Percentiles rank a stretch among this genome's conserved stretches.
Conservation (phyloP, 2,113 vertebrate species). For the Bujurquina vittata region DNA sequence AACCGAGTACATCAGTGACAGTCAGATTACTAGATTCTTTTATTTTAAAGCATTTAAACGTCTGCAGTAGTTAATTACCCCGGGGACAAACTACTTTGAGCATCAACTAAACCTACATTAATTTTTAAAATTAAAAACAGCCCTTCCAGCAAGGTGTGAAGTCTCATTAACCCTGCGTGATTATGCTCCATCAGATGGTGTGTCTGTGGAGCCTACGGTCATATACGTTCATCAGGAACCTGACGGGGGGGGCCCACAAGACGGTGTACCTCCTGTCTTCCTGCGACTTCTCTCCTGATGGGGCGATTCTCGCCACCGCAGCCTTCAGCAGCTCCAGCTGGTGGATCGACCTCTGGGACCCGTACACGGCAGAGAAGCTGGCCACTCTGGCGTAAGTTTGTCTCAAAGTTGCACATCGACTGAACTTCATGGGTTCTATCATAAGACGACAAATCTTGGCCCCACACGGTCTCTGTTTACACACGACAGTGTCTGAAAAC, state of each 20-base stretch:
- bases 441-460: not conserved
- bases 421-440: not conserved
- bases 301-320: slow-evolving; percentile 89
- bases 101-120: not conserved
- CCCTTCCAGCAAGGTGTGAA: fast-evolving
- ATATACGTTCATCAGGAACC: slow-evolving; percentile 90
- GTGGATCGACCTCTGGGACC: slow-evolving; percentile 96
- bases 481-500: not conserved
- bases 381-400: slow-evolving; percentile 84
- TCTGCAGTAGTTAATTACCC: not conserved
- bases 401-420: not conserved
- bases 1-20: not conserved
- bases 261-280: slow-evolving; percentile 85
- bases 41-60: not conserved
- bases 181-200: slow-evolving; percentile 80
- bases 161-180: not conserved
- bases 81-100: not conserved
- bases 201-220: slow-evolving; percentile 95
- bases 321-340: slow-evolving; percentile 85
- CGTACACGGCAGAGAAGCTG: slow-evolving; percentile 92
- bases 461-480: not conserved
- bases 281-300: slow-evolving; percentile 94
- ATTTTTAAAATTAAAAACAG: not conserved
- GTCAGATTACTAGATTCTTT: not conserved
- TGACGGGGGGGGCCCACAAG: slow-evolving; percentile 86